These are phyloP conservation scores for Mystacides longicornis DNA, from an alignment of 2,888 invertebrate species.

Conservation along the genomic window DNA sequence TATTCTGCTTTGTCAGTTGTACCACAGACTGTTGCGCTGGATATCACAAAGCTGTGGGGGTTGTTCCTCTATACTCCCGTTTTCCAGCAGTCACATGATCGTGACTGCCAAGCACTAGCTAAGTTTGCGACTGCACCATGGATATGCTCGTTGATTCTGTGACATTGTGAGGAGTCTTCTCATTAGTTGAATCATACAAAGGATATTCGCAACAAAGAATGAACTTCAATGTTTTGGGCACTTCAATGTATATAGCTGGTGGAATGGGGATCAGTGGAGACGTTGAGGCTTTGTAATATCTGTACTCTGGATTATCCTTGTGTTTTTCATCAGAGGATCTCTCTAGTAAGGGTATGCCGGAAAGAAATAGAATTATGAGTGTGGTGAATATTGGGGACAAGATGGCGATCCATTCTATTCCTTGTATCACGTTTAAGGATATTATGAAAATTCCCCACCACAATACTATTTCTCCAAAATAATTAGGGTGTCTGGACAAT, in stretches of 20 bases:
- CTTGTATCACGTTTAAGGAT: conserved; percentile 77
- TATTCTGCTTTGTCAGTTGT: conserved; percentile 12
- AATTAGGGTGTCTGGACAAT: conserved; percentile 86
- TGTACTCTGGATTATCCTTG: conserved; percentile 77
- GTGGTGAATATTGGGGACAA: conserved; percentile 83
- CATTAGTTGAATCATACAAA: conserved; percentile 71
- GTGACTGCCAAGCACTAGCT: conserved; percentile 51
- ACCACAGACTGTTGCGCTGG: conserved; percentile 28
- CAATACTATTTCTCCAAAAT: conserved; percentile 87
- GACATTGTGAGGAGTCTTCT: conserved; percentile 54
- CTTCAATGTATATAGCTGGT: conserved; percentile 78
- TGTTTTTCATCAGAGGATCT: conserved; percentile 83
- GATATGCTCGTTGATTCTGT: conserved; percentile 66
- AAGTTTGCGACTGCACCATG: conserved; percentile 62
- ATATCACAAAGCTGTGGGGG: conserved; percentile 47
- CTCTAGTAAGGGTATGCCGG: conserved; percentile 84
- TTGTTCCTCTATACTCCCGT: conserved; percentile 29
- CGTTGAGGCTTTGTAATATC: conserved; percentile 80
- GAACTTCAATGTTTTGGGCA: conserved; percentile 75
- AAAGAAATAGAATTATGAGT: conserved; percentile 79
- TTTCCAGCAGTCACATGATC: conserved; percentile 38
- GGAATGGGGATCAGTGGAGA: conserved; percentile 87
- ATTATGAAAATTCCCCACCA: conserved; percentile 94
- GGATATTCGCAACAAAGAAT: conserved; percentile 85
- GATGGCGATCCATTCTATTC: conserved; percentile 79